Evolutionary conservation across 2,797 vertebrate species (phyloP).

Genomic region (Eurystomus glaucurus): DNA sequence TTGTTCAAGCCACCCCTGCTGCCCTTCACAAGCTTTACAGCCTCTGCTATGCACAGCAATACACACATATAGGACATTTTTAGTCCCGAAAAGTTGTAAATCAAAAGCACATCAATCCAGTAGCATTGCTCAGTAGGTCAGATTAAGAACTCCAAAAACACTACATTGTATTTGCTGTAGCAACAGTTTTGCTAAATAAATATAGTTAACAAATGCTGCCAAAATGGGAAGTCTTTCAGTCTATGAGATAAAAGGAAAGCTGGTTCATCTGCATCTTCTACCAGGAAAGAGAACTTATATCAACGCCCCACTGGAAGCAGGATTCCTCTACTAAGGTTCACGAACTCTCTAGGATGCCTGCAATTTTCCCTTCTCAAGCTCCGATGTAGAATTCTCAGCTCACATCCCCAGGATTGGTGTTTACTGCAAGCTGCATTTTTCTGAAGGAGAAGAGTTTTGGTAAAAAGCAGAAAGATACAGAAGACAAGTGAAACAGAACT

Average conservation of each 20-base stretch:
- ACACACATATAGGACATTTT: neutral
- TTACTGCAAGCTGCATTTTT: accelerated
- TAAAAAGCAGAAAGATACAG: neutral
- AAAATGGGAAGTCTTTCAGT: neutral
- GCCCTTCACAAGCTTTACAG: neutral
- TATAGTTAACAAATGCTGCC: neutral
- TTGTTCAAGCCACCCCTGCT: neutral
- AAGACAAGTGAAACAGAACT: neutral
- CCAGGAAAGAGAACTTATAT: neutral
- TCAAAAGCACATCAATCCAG: neutral
- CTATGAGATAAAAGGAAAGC: neutral
- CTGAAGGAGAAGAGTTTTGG: neutral
- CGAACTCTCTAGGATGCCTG: neutral
- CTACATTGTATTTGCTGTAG: neutral
- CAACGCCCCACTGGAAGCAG: neutral
- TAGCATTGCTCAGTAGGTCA: neutral
- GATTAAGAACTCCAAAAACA: neutral
- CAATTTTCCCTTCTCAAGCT: neutral
- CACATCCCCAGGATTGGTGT: neutral
- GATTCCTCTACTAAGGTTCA: neutral
- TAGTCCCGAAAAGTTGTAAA: neutral
- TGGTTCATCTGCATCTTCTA: neutral
- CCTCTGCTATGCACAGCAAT: accelerated
- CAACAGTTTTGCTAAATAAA: conserved; percentile 9
- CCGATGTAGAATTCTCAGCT: neutral